Base-by-base conservation (phyloP, 2,797 vertebrate species). In the Tangara arthus region DNA sequence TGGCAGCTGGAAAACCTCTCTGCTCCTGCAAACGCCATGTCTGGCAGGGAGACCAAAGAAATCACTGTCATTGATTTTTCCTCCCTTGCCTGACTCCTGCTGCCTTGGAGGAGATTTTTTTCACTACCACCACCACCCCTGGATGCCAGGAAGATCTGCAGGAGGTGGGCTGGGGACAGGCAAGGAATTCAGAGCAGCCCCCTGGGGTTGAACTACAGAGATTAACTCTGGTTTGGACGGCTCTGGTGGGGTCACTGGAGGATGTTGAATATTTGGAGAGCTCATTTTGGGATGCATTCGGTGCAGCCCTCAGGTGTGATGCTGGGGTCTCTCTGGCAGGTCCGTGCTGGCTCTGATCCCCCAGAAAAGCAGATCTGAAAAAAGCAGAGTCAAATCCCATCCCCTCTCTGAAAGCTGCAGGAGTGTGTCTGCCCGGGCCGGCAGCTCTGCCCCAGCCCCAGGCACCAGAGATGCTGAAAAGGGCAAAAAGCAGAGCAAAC, bases 291-390 rank as follows among this genome's bases (percentile, higher is more conserved):
- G 72, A 9, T 35, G 69, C 4, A 2, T 53, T n/a, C 4, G 1
- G 27, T 35, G 32, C 1, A 0, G 23, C 28, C 3, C 4, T 35
- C 2, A 3, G 32, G 6, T 0, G 1, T 15, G n/a, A 18, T 55
- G n/a, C 77, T 73, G 52, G 17, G 44, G 30, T 41, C 34, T 63
- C n/a, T 55, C 57, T 1, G 5, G 52, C 2, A 27, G 22, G 9
- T 49, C 17, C 0, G 1, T 21, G 16, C n/a, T 34, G 39, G 39
- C 61, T 7, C 0, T 13, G 44, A 44, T 39, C 18, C 17, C 50
- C 22, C 0, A 3, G 60, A 70, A 66, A 47, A 63, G 83, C 60
- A 86, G 19, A n/a, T 39, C 27, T 3, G 2, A 39, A 47, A 85
- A 34, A 15, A 32, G 11, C 53, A 47, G 39, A 6, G 15, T 32